Evolutionary conservation across 2,113 vertebrate species (phyloP), one percentile per base, ranked within the genome.

Genomic region (Noturus placidus): DNA sequence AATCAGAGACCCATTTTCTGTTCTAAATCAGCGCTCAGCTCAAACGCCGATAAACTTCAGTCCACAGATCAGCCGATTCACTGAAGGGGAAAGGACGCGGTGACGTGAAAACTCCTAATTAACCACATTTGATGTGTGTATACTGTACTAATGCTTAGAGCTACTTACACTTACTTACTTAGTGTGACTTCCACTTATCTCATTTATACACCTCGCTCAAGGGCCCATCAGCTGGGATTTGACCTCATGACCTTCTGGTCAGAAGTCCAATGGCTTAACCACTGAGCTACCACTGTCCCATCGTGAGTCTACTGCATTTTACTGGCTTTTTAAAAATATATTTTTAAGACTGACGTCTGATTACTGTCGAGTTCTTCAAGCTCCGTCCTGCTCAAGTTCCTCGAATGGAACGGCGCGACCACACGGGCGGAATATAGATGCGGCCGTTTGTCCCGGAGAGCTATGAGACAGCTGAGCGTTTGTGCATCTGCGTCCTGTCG

Each of bases 401-500:
- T 56, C 76, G 11, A 0, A 56, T 52, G 5, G 17, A 57, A 13
- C 52, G 7, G 52, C 0, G 8, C 6, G 30, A 30, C 77, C 77
- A 5, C 30, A 33, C 7, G 15, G 54, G n/a, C 0, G 30, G 78
- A 59, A 52, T 67, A 11, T 52, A 69, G 82, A 83, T 2, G 59
- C 25, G 22, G 25, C 25, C 61, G 65, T 50, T 83, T 52, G 69
- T 56, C 67, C 11, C 46, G 1, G 65, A 19, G 83, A 84, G 65
- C 83, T 25, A n/a, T 22, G 67, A 61, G 50, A 72, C 65, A 56
- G 83, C 46, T 6, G 83, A 84, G 83, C 10, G 50, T 38, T 56
- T 72, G 50, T 54, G 83, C 65, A 84, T 42, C 65, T n/a, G 38
- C 35, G 25, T 69, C 42, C 42, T 69, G 61, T 83, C 63, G 82